These are phyloP conservation scores for Taenioides sp. DNA, from an alignment of 2,797 vertebrate species.

Conservation along the genomic window DNA sequence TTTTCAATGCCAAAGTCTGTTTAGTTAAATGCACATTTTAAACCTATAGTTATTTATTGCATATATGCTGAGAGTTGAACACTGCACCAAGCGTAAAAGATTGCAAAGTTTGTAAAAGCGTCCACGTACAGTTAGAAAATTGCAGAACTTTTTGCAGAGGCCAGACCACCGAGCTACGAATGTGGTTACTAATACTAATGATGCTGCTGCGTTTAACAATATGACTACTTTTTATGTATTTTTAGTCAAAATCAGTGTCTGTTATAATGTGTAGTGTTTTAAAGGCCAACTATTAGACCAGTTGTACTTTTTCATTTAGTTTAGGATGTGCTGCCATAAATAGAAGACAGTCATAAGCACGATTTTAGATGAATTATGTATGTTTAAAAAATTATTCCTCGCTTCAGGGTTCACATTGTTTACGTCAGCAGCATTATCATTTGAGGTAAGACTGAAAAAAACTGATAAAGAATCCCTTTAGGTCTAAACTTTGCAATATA, in stretches of 20 bases:
- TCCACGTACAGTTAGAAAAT: conserved; percentile 3
- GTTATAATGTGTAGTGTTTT: no score
- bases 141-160: not conserved
- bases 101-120: not conserved
- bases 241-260: no score
- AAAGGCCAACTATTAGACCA: not conserved
- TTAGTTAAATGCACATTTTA: not conserved
- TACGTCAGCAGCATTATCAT: no score
- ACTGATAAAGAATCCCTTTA: no score
- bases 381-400: no score
- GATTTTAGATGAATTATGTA: no score
- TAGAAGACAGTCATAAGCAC: conserved; percentile 9
- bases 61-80: not conserved
- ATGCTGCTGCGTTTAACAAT: no score
- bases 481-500: not conserved
- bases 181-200: not conserved
- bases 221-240: no score
- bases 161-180: not conserved
- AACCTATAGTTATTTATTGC: not conserved
- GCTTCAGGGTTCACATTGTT: no score
- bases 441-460: no score
- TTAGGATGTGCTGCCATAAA: not conserved
- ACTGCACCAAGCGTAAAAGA: not conserved
- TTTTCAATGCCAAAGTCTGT: not conserved
- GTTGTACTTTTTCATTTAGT: not conserved